phyloP scores from a whole-genome alignment of 2,113 vertebrate species.

The Chloropsis cyanopogon region DNA sequence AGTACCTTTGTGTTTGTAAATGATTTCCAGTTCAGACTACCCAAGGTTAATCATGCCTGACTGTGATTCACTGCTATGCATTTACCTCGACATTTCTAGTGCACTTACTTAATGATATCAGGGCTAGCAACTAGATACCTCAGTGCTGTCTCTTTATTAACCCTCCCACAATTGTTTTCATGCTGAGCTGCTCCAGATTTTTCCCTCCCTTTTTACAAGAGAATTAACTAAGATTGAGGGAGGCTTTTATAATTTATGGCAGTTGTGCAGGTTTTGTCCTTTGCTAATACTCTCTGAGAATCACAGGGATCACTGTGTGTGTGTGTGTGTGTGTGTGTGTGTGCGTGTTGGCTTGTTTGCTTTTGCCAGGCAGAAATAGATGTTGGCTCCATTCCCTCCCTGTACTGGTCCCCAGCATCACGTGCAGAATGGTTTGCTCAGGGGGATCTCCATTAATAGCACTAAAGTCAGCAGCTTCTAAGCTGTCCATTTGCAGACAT shows the following conservation, averaged over 20 bases:
- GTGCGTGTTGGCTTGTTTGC: neutral
- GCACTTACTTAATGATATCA: constrained; percentile 56
- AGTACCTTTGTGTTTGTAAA: constrained; percentile 46
- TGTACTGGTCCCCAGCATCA: neutral
- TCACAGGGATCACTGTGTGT: fast-evolving
- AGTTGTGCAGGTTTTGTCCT: constrained; percentile 51
- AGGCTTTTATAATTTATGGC: constrained; percentile 57
- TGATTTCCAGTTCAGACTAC: constrained; percentile 40
- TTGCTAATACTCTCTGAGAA: neutral
- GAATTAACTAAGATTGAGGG: constrained; percentile 60
- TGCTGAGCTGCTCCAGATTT: constrained; percentile 56
- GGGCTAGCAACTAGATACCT: constrained; percentile 22
- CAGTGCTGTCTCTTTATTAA: constrained; percentile 34
- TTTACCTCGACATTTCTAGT: constrained; percentile 43
- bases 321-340: neutral
- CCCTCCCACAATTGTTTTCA: constrained; percentile 58
- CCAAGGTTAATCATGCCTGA: constrained; percentile 58
- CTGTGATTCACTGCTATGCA: constrained; percentile 56
- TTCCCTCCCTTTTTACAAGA: constrained; percentile 46
- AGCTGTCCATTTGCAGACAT: neutral
- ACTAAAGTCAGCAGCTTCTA: neutral
- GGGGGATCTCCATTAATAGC: neutral
- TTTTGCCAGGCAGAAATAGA: neutral
- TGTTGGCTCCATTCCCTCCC: neutral
- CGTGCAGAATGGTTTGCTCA: neutral